Conservation (phyloP, 2,113 vertebrate genomes). For the Cavia porcellus region DNA sequence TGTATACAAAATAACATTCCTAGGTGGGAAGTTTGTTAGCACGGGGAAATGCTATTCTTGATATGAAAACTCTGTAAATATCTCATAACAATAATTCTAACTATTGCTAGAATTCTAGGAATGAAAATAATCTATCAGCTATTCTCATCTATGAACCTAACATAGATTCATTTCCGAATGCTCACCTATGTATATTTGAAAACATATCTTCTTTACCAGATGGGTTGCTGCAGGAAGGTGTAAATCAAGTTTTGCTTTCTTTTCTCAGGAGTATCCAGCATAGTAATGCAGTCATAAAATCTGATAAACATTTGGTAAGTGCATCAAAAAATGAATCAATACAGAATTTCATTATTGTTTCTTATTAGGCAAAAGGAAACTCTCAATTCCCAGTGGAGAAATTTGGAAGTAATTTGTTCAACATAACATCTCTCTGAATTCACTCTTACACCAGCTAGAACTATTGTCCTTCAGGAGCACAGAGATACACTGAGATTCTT, state of each 20-base stretch:
- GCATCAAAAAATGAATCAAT: neutral
- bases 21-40: neutral
- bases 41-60: neutral
- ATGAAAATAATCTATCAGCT: neutral
- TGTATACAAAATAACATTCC: neutral
- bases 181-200: neutral
- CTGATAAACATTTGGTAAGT: neutral
- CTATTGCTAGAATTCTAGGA: neutral
- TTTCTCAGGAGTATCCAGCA: neutral
- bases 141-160: neutral
- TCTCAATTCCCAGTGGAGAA: neutral
- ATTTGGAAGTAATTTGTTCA: neutral
- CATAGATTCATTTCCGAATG: neutral
- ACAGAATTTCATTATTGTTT: neutral
- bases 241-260: neutral
- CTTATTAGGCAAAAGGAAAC: neutral
- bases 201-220: neutral
- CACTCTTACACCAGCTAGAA: neutral
- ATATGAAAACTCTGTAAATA: neutral
- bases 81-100: neutral
- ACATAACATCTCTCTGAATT: neutral
- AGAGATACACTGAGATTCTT: neutral
- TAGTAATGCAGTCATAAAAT: neutral
- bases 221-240: neutral
- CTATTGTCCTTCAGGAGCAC: neutral